Evolutionary conservation across 2,113 vertebrate genomes (phyloP), one percentile per base, ranked within the genome.

Genomic region (Apaloderma vittatum): DNA sequence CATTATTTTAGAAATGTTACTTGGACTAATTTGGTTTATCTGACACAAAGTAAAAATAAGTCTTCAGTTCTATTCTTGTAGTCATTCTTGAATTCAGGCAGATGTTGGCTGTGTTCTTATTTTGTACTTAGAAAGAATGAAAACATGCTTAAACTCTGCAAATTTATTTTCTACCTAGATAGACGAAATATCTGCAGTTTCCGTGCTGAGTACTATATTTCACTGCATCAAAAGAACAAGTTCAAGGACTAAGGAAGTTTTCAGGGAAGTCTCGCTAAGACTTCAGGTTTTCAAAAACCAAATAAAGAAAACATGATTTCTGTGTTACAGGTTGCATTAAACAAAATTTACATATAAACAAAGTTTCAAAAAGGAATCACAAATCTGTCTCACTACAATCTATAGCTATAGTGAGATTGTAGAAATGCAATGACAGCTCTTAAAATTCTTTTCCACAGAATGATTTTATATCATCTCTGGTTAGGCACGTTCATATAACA

Each of bases 401-500:
- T 62, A 2, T 36, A 67, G 29, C 15, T 73, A 36, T 45, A 40
- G 40, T 40, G 40, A 40, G 40, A 40, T 40, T 40, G 54, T 30
- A 79, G 11, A 67, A 91, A 55, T 58, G 62, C 18, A 90, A 16
- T 40, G 17, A 17, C 46, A 43, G 4, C 14, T 63, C 29, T 24
- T 43, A 34, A 72, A 65, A 67, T 37, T 55, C 19, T 57, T 91
- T 91, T 62, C 43, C 12, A 29, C 23, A 79, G n/a, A 85, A 82
- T 34, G 0, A 15, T 63, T 78, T 91, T 78, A 27, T 10, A 54
- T 86, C 8, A 16, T 67, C 14, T 63, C 30, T 86, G 43, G 13
- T 10, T 74, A 46, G 6, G 16, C 0, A 0, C 8, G 51, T 63
- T 66, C 27, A 13, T 58, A 2, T 54, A 73, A 58, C 18, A 29